Conservation (phyloP, 2,113 vertebrate species). For the Malurus alboscapulatus region DNA sequence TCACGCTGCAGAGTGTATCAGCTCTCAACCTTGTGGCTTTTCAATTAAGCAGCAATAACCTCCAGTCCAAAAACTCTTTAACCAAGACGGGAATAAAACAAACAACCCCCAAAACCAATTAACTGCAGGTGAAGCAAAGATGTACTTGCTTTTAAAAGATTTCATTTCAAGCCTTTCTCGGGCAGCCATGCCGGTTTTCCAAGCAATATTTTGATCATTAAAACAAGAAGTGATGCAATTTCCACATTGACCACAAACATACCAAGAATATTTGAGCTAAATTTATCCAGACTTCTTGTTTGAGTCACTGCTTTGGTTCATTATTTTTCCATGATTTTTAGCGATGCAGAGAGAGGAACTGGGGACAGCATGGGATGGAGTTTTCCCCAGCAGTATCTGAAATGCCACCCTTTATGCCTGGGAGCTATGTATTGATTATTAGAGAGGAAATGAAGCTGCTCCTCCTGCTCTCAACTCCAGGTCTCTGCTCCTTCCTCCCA, state of each 20-base stretch:
- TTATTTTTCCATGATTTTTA: constrained; percentile 17
- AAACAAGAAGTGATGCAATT: constrained; percentile 43
- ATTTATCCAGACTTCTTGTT: constrained; percentile 41
- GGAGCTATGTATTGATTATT: background rate
- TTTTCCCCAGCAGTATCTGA: background rate
- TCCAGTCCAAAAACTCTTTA: background rate
- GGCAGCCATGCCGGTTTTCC: background rate
- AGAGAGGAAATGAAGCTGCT: background rate
- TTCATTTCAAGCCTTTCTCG: background rate
- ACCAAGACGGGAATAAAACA: background rate
- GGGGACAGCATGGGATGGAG: background rate
- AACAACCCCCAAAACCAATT: background rate
- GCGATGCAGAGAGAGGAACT: background rate
- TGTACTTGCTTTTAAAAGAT: background rate
- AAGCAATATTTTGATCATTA: constrained; percentile 43
- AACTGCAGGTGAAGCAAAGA: background rate
- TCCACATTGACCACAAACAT: constrained; percentile 65
- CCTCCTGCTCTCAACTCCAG: background rate
- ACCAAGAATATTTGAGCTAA: constrained; percentile 64
- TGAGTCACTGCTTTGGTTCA: background rate
- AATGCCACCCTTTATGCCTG: background rate
- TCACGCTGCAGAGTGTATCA: background rate
- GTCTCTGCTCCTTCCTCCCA: background rate
- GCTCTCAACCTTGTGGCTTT: constrained; percentile 3
- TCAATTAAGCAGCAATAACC: constrained; percentile 1